These are phyloP conservation scores for Sciurus vulgaris DNA, from an alignment of 2,797 vertebrate species.

Conservation along the genomic window DNA sequence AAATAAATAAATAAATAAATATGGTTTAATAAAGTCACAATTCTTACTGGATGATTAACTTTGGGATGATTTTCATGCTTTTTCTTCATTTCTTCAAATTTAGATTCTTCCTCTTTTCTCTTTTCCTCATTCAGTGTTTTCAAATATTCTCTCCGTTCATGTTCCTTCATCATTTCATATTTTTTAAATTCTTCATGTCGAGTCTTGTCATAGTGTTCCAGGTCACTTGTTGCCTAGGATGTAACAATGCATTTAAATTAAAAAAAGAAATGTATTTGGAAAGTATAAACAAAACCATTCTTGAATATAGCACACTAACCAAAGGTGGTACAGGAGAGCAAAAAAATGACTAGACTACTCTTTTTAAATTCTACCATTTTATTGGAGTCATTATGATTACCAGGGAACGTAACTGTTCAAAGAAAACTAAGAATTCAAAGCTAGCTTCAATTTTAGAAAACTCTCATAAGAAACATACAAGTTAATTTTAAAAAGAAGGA, in stretches of 20 bases:
- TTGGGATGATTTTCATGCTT: conserved; percentile 98
- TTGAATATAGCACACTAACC: conserved; percentile 48
- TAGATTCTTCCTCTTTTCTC: conserved; percentile 93
- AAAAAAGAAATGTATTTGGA: conserved; percentile 18
- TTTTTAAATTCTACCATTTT: conserved; percentile 54
- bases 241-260: conserved; percentile 1
- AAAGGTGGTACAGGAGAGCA: not conserved
- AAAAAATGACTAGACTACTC: not conserved
- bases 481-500: not conserved
- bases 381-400: conserved; percentile 42
- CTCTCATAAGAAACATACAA: conserved; percentile 6
- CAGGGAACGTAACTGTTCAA: not conserved
- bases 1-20: conserved; percentile 32
- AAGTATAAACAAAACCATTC: conserved; percentile 1
- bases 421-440: conserved; percentile 42
- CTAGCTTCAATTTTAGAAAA: not conserved
- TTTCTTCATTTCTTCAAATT: conserved; percentile 96
- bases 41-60: conserved; percentile 97
- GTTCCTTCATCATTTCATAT: conserved; percentile 99
- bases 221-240: conserved; percentile 94
- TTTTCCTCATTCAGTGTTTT: conserved; percentile 95
- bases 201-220: conserved; percentile 97
- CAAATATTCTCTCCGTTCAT: conserved; percentile 95
- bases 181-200: conserved; percentile 97
- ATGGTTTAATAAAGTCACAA: conserved; percentile 4